A percentile compares a stretch with the other conserved stretches of the same genome.
Evolutionary conservation across 2,888 invertebrate genomes (phyloP).

Genomic region (Nomada goodeniana): DNA sequence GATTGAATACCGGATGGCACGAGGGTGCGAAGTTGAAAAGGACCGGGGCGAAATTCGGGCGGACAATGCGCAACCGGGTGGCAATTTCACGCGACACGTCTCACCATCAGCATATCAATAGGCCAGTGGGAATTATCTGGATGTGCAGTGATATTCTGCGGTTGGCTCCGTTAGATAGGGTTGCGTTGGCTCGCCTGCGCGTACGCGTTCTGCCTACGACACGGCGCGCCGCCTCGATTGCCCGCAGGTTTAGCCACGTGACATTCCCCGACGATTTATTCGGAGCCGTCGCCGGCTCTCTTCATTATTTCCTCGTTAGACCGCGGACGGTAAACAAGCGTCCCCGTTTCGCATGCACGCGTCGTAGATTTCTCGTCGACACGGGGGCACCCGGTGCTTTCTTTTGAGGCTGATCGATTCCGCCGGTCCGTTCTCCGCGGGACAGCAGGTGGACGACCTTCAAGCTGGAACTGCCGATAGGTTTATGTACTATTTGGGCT

Average conservation of each 20-base stretch:
- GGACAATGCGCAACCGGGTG: conserved; percentile 81
- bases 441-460: not conserved
- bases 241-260: conserved; percentile 49
- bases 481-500: no score
- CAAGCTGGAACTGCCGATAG: no score
- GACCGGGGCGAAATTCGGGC: conserved; percentile 75
- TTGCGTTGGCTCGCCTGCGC: conserved; percentile 72
- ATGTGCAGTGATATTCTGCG: conserved; percentile 82
- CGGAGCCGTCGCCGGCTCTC: conserved; percentile 14
- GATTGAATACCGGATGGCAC: conserved; percentile 70
- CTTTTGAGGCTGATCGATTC: not conserved
- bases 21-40: conserved; percentile 68
- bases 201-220: conserved; percentile 18
- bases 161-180: conserved; percentile 83
- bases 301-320: conserved; percentile 51
- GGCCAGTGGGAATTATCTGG: conserved; percentile 82
- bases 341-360: not conserved
- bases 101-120: conserved; percentile 84
- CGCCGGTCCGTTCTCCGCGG: not conserved
- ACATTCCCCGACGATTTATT: conserved; percentile 38
- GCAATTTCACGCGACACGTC: conserved; percentile 85
- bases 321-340: not conserved
- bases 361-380: no score
- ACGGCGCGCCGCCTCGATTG: conserved; percentile 10
- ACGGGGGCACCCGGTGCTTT: not conserved